A percentile compares a stretch with the other conserved stretches of the same genome.
phyloP scores from a whole-genome alignment of 2,888 invertebrate species.

The Cantharis lateralis region DNA sequence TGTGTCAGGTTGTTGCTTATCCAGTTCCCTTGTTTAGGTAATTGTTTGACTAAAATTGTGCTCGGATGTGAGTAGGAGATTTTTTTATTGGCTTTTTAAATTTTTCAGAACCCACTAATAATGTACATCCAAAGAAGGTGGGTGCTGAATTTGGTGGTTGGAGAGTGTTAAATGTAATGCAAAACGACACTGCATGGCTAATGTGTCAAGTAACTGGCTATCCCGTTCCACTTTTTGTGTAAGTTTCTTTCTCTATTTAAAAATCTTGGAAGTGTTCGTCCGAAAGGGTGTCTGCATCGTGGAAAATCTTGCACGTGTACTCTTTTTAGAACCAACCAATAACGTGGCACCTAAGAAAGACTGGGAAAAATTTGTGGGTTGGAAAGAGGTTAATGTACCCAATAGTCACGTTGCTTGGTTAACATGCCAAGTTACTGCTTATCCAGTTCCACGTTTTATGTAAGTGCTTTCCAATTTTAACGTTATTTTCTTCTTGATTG shows the following conservation, averaged over 20 bases:
- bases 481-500: neutral
- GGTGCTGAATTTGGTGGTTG: slow-evolving; percentile 63
- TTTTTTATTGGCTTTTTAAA: neutral
- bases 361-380: slow-evolving; percentile 59
- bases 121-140: slow-evolving; percentile 66
- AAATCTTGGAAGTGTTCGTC: slow-evolving; percentile 22
- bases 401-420: slow-evolving; percentile 62
- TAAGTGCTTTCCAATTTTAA: neutral
- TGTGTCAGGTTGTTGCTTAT: slow-evolving; percentile 71
- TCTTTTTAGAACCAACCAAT: slow-evolving; percentile 62
- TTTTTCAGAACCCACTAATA: slow-evolving; percentile 62
- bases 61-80: neutral
- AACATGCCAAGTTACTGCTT: slow-evolving; percentile 72
- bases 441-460: slow-evolving; percentile 61
- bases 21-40: slow-evolving; percentile 75
- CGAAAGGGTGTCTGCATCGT: neutral
- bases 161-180: slow-evolving; percentile 63
- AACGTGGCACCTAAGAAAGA: slow-evolving; percentile 64
- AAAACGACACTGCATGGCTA: slow-evolving; percentile 63
- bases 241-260: slow-evolving; percentile 38
- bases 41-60: slow-evolving; percentile 27
- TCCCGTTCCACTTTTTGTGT: slow-evolving; percentile 61
- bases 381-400: slow-evolving; percentile 61
- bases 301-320: neutral
- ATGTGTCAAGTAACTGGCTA: slow-evolving; percentile 65